Conservation (phyloP, 2,113 vertebrate genomes). For the Thryonomys swinderianus region DNA sequence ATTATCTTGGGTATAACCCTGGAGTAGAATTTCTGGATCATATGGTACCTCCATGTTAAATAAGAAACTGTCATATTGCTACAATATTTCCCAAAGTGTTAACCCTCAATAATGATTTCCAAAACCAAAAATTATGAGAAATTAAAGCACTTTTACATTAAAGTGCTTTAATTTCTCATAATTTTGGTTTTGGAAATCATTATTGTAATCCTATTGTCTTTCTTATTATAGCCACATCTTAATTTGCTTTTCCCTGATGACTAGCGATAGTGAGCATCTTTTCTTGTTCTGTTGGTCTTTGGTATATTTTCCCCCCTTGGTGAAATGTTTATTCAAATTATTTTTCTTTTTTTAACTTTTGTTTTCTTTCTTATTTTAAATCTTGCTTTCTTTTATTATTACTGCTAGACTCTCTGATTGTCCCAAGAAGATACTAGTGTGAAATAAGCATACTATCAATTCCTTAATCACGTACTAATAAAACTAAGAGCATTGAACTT, state of each 20-base stretch:
- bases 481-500: not conserved
- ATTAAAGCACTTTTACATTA: too few relatives aligned
- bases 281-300: not conserved
- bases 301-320: not conserved
- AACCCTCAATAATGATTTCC: not conserved
- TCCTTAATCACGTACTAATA: not conserved
- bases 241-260: not conserved
- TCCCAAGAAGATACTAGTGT: not conserved
- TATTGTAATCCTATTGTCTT: not conserved
- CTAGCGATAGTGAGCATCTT: not conserved
- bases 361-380: not conserved
- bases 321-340: constrained; percentile 13
- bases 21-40: not conserved
- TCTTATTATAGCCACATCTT: not conserved
- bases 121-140: too few relatives aligned
- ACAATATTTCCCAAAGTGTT: not conserved
- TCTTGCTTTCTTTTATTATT: not conserved
- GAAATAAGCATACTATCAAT: too few relatives aligned
- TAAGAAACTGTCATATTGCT: not conserved
- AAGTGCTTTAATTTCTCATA: not conserved
- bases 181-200: not conserved
- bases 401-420: not conserved
- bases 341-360: not conserved
- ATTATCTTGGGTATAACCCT: not conserved
- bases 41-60: not conserved